Percentiles rank a stretch among this genome's conserved stretches.
These are phyloP conservation scores for Elegia similella DNA, from an alignment of 2,888 invertebrate species.

Conservation along the genomic window DNA sequence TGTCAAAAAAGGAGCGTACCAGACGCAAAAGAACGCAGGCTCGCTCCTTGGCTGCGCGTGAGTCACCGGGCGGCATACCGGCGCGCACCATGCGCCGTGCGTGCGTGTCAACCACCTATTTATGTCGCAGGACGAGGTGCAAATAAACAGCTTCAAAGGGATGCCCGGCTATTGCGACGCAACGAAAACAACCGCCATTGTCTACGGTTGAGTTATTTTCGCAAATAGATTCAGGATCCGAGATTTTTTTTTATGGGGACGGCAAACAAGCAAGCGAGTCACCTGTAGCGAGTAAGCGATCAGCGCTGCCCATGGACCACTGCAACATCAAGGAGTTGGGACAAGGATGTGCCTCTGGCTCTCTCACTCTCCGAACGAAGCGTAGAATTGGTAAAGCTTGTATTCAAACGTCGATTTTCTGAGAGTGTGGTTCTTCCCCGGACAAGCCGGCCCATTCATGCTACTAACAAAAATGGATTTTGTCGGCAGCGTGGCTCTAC, in stretches of 20 bases:
- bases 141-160: conserved; percentile 81
- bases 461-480: no score
- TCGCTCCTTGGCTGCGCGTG: conserved; percentile 24
- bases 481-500: no score
- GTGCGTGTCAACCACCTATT: conserved; percentile 79
- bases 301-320: no score
- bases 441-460: no score
- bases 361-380: no score
- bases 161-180: conserved; percentile 59
- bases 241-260: conserved; percentile 26
- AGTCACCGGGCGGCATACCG: conserved; percentile 66
- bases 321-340: no score
- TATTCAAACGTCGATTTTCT: no score
- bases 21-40: conserved; percentile 11
- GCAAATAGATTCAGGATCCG: conserved; percentile 62
- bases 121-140: conserved; percentile 77
- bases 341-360: no score
- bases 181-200: conserved; percentile 75
- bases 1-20: not conserved
- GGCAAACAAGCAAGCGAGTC: no score
- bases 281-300: no score
- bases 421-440: no score
- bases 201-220: conserved; percentile 77
- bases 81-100: conserved; percentile 65
- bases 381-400: no score